A percentile compares a stretch with the other conserved stretches of the same genome.
Conservation (phyloP, 1,140 invertebrate genomes). For the Drosophila albomicans region DNA sequence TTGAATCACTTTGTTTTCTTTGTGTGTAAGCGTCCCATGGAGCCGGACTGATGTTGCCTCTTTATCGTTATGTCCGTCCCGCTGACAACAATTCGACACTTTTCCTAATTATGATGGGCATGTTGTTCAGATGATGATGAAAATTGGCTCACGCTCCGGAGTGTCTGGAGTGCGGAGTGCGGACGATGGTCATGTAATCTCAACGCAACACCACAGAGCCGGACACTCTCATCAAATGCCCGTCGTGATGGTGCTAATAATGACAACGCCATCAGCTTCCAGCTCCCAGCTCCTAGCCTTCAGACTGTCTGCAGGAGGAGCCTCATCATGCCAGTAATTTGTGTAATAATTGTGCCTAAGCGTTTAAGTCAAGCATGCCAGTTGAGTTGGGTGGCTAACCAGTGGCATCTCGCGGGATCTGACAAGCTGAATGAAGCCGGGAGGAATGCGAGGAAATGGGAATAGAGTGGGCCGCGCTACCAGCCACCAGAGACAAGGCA, state of each 20-base stretch:
- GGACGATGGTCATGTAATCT: slow-evolving; percentile 64
- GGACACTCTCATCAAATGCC: slow-evolving; percentile 73
- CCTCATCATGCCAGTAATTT: slow-evolving; percentile 58
- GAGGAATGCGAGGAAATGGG: neutral
- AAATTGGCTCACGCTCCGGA: slow-evolving; percentile 55
- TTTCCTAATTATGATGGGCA: slow-evolving; percentile 81
- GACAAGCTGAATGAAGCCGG: slow-evolving; percentile 6
- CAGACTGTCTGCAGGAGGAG: neutral
- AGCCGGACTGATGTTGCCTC: slow-evolving; percentile 33
- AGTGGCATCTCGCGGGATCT: slow-evolving; percentile 65
- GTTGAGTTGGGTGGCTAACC: slow-evolving; percentile 65
- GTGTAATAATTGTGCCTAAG: slow-evolving; percentile 83
- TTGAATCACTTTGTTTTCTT: slow-evolving; percentile 13
- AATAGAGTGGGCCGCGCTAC: slow-evolving; percentile 13
- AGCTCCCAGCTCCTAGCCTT: neutral
- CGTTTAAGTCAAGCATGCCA: slow-evolving; percentile 79
- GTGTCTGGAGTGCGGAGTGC: neutral
- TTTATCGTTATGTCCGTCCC: slow-evolving; percentile 38
- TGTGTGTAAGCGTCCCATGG: slow-evolving; percentile 15
- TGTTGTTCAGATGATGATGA: slow-evolving; percentile 69
- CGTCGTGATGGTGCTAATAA: slow-evolving; percentile 66
- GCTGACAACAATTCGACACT: slow-evolving; percentile 77
- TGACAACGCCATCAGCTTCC: slow-evolving; percentile 37
- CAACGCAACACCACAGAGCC: slow-evolving; percentile 44
- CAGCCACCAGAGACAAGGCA: slow-evolving; percentile 25